phyloP scores from a whole-genome alignment of 2,113 vertebrate species.

The Gallinago jamesoni region DNA sequence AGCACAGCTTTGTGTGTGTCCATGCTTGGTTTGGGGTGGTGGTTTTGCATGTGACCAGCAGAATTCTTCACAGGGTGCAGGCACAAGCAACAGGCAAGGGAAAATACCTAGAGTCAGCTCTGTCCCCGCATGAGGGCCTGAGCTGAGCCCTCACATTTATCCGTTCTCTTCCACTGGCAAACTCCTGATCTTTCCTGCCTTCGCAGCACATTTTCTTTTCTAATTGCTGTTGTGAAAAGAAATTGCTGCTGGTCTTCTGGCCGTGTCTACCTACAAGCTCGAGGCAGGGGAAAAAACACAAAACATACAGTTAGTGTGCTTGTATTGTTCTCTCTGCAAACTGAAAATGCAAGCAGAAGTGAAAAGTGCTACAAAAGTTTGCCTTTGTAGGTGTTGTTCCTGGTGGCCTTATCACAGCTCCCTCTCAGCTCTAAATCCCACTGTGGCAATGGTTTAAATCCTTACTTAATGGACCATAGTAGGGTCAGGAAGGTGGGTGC shows the following conservation, averaged over 20 bases:
- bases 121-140: background rate
- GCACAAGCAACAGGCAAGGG: background rate
- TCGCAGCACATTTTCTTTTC: background rate
- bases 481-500: background rate
- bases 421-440: accelerated
- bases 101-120: slow-evolving; percentile 31
- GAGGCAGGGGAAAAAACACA: background rate
- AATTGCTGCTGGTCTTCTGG: background rate
- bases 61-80: background rate
- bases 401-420: background rate
- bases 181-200: slow-evolving; percentile 20
- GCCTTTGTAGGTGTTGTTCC: background rate
- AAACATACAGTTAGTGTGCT: background rate
- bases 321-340: background rate
- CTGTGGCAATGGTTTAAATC: background rate
- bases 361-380: background rate
- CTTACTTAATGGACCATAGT: background rate
- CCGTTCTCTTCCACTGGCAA: background rate
- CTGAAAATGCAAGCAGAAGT: background rate
- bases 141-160: background rate
- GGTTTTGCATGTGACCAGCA: background rate
- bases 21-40: background rate
- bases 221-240: background rate
- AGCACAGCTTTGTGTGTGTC: background rate
- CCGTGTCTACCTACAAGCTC: background rate